Evolutionary conservation across 2,888 invertebrate genomes (phyloP), one percentile per base, ranked within the genome.

Genomic region (Ennomos quercinarius): DNA sequence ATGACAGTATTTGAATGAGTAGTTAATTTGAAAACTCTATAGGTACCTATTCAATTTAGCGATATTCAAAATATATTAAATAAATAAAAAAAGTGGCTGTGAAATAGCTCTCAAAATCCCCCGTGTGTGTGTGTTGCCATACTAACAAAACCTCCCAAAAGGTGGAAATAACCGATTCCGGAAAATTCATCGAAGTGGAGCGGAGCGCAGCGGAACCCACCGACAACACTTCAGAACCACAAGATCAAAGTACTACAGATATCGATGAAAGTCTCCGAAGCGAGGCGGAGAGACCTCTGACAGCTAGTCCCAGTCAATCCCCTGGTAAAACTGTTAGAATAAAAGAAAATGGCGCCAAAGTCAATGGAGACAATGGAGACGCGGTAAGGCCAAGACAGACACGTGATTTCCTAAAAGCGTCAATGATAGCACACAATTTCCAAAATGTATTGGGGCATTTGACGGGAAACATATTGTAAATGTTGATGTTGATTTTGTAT

Each of bases 141-240:
- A 87, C 90, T 89, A 90, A 90, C 88, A 77, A 74, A 74, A 72
- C 73, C 78, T 76, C 78, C 77, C 83, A 77, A 81, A 91, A 93
- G 93, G 91, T 93, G 67, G 93, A 93, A 91, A 71, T 93, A 78
- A 93, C 92, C 43, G 87, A 89, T 71, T 87, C 90, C 66, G 93
- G 93, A 11, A 92, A 91, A 77, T 93, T 93, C 87, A 89, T 93
- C 79, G 93, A 93, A 83, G 87, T 93, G 50, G 93, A 93, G 67
- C 80, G 86, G 34, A 71, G 86, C 3, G 72, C 72, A n/a, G 61
- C 66, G 44, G 80, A 83, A 9, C 57, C 48, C 9, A 54, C 58
- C 11, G 71, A 61, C 11, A 68, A 67, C 35, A 58, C 43, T 40
- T 50, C 56, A 38, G 65, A 64, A 10, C 39, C 35, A 10, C 60